These are phyloP conservation scores for Aphodius sticticus DNA, from an alignment of 2,888 invertebrate species.

Conservation along the genomic window DNA sequence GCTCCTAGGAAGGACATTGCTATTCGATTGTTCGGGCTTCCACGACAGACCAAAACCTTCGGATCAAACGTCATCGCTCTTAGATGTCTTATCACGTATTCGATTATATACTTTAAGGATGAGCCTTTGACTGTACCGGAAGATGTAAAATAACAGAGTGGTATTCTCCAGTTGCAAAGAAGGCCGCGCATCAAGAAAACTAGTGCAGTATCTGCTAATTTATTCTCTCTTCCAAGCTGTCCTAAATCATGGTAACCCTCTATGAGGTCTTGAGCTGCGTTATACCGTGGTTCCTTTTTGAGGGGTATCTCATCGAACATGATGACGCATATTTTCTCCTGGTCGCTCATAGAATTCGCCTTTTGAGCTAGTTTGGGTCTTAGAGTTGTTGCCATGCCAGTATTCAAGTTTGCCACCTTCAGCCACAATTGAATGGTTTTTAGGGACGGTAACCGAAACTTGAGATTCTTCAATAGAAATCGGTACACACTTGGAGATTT, in stretches of 20 bases:
- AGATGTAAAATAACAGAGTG: constrained; percentile 24
- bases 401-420: constrained; percentile 40
- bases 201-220: constrained; percentile 34
- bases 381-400: constrained; percentile 39
- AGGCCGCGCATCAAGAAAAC: constrained; percentile 31
- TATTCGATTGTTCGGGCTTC: constrained; percentile 37
- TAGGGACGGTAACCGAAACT: constrained; percentile 45
- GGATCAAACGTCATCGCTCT: constrained; percentile 33
- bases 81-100: constrained; percentile 30
- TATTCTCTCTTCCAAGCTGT: constrained; percentile 30
- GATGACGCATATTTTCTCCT: constrained; percentile 39
- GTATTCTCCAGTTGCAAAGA: neutral
- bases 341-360: constrained; percentile 42
- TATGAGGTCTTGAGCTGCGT: constrained; percentile 31
- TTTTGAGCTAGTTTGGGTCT: constrained; percentile 37
- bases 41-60: constrained; percentile 16
- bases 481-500: constrained; percentile 48
- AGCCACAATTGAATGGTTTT: constrained; percentile 44
- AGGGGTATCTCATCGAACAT: constrained; percentile 44
- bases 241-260: constrained; percentile 34
- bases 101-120: constrained; percentile 31
- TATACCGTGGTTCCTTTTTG: constrained; percentile 38
- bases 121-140: constrained; percentile 32
- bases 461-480: constrained; percentile 41
- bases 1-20: constrained; percentile 31